A percentile compares a stretch with the other conserved stretches of the same genome.
phyloP scores from a whole-genome alignment of 2,113 vertebrate species.

The Charina bottae region DNA sequence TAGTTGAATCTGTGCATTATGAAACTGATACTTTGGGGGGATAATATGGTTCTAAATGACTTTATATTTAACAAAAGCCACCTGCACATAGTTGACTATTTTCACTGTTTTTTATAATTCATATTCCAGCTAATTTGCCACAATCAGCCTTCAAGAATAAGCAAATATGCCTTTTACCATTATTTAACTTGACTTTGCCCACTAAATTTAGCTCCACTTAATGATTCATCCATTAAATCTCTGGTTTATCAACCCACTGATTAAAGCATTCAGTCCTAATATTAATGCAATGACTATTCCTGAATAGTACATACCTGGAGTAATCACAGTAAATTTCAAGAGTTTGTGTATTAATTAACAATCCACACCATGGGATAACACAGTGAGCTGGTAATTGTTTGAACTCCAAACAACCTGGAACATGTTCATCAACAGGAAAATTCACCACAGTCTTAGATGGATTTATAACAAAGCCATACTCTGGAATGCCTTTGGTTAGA shows the following conservation, averaged over 20 bases:
- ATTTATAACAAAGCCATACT: conserved; percentile 89
- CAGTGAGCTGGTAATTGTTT: conserved; percentile 73
- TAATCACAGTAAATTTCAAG: conserved; percentile 88
- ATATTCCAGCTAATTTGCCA: not conserved
- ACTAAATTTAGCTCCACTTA: not conserved
- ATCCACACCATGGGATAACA: conserved; percentile 91
- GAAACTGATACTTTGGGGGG: not conserved
- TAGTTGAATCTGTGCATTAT: not conserved
- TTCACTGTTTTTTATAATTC: not conserved
- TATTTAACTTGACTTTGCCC: not conserved
- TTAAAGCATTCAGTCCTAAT: not conserved
- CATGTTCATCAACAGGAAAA: conserved; percentile 74
- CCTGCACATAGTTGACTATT: not conserved
- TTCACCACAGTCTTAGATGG: conserved; percentile 87
- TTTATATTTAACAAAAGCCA: not conserved
- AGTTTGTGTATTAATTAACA: conserved; percentile 82
- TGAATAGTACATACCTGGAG: conserved; percentile 76
- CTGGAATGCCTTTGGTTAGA: conserved; percentile 82
- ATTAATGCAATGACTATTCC: not conserved
- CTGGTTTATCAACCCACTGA: not conserved
- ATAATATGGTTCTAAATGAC: not conserved
- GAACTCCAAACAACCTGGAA: conserved; percentile 46
- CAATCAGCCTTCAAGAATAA: not conserved
- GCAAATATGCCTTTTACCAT: not conserved
- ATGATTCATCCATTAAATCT: not conserved